Conservation (phyloP, 2,888 invertebrate genomes). For the Uloborus plumipes region DNA sequence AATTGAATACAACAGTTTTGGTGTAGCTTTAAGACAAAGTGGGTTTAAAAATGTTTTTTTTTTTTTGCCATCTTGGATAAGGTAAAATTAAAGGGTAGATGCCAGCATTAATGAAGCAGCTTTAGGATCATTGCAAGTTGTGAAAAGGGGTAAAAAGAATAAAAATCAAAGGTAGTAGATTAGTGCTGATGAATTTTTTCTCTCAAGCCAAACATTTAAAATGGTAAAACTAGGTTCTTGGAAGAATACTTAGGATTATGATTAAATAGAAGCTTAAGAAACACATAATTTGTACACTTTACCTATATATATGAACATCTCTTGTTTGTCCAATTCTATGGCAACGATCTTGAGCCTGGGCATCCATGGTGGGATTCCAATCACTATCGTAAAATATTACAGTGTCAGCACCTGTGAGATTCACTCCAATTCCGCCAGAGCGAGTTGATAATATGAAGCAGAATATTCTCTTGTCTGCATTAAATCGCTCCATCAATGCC, state of each 20-base stretch:
- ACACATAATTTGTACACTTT: background rate
- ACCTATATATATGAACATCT: slow-evolving; percentile 96
- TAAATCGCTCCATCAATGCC: slow-evolving; percentile 96
- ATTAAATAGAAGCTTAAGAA: background rate
- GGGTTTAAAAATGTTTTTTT: too few species aligned
- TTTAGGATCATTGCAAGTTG: too few species aligned
- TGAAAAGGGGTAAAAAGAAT: too few species aligned
- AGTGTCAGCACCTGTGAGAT: slow-evolving; percentile 98
- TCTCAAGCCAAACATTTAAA: too few species aligned
- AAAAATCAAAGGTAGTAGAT: too few species aligned
- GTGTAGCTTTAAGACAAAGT: too few species aligned
- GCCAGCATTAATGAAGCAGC: too few species aligned
- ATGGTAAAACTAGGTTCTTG: too few species aligned
- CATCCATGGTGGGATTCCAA: slow-evolving; percentile 99
- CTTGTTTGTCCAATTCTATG: slow-evolving; percentile 99
- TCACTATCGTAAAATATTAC: slow-evolving; percentile 99
- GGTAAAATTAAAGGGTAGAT: too few species aligned
- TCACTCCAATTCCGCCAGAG: slow-evolving; percentile 97
- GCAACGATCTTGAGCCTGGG: slow-evolving; percentile 85
- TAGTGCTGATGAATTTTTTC: too few species aligned
- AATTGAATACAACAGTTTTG: too few species aligned
- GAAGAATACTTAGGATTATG: background rate
- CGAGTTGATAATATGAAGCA: slow-evolving; percentile 97
- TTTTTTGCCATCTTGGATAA: too few species aligned
- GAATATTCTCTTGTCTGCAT: slow-evolving; percentile 93